Evolutionary conservation across 2,113 vertebrate species (phyloP).

Genomic region (Genyomyrus donnyi): DNA sequence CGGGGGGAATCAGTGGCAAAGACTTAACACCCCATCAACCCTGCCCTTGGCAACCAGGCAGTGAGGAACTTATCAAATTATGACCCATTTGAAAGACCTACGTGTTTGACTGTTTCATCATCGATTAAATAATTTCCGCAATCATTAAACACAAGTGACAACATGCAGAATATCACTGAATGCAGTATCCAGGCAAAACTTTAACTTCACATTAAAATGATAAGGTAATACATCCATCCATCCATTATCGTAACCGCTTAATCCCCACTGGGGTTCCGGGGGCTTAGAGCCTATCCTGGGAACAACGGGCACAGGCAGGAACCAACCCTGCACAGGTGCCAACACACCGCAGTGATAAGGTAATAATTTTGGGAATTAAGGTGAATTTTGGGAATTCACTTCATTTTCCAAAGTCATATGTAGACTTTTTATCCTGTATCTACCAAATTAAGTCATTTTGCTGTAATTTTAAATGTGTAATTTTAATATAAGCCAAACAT

Average conservation of each 20-base stretch:
- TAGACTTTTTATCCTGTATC: neutral
- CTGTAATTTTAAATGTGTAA: neutral
- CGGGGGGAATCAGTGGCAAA: neutral
- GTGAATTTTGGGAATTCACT: neutral
- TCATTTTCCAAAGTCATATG: slow-evolving; percentile 7
- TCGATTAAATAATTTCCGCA: neutral
- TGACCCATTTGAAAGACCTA: neutral
- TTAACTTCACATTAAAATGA: neutral
- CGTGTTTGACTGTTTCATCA: neutral
- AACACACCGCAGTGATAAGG: too few relatives aligned
- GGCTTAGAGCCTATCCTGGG: too few relatives aligned
- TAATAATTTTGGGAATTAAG: neutral
- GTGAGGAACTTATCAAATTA: slow-evolving; percentile 7
- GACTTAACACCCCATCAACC: neutral
- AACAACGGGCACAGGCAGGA: too few relatives aligned
- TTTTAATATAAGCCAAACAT: neutral
- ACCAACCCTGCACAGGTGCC: too few relatives aligned
- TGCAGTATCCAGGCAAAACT: neutral
- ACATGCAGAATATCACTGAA: neutral
- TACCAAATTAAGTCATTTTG: neutral
- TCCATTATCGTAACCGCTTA: too few relatives aligned
- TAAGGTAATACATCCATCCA: neutral
- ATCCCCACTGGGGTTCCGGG: too few relatives aligned
- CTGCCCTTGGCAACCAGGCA: neutral
- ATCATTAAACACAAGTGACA: neutral